phyloP scores from a whole-genome alignment of 2,888 invertebrate species.

The Peribatodes rhomboidaria region DNA sequence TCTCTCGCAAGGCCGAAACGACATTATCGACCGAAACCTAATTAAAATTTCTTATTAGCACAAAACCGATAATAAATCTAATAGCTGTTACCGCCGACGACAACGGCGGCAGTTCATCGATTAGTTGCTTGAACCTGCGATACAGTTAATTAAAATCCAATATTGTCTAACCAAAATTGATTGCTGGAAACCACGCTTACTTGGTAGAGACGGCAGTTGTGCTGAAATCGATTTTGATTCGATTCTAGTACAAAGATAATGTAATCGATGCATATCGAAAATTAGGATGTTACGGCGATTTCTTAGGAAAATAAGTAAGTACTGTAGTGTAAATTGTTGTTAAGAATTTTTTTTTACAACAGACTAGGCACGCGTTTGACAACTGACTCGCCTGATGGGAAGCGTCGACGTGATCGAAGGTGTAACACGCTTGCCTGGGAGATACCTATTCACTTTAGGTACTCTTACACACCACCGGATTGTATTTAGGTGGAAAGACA shows the following conservation, averaged over 20 bases:
- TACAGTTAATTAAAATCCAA: slow-evolving; percentile 86
- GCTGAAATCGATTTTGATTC: slow-evolving; percentile 1
- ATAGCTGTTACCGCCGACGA: slow-evolving; percentile 63
- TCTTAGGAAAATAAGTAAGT: neutral
- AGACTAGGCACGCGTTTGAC: too few species aligned
- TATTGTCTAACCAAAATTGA: slow-evolving; percentile 86
- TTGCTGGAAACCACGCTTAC: slow-evolving; percentile 68
- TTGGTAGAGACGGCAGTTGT: slow-evolving; percentile 17
- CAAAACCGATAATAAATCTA: slow-evolving; percentile 58
- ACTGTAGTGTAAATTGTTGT: neutral
- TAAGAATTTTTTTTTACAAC: too few species aligned
- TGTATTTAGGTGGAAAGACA: too few species aligned
- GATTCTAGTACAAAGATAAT: neutral
- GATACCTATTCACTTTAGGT: too few species aligned
- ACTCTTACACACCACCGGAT: too few species aligned
- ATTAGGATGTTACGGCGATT: too few species aligned
- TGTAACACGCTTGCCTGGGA: too few species aligned
- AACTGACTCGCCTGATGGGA: too few species aligned
- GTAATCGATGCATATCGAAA: neutral
- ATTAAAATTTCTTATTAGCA: slow-evolving; percentile 47
- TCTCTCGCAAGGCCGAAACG: slow-evolving; percentile 12
- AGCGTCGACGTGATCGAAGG: too few species aligned
- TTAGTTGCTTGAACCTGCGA: slow-evolving; percentile 68
- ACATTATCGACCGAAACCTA: slow-evolving; percentile 47
- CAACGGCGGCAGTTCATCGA: slow-evolving; percentile 66